These are phyloP conservation scores for Chloroceryle inda DNA, from an alignment of 2,797 vertebrate genomes.

Conservation along the genomic window DNA sequence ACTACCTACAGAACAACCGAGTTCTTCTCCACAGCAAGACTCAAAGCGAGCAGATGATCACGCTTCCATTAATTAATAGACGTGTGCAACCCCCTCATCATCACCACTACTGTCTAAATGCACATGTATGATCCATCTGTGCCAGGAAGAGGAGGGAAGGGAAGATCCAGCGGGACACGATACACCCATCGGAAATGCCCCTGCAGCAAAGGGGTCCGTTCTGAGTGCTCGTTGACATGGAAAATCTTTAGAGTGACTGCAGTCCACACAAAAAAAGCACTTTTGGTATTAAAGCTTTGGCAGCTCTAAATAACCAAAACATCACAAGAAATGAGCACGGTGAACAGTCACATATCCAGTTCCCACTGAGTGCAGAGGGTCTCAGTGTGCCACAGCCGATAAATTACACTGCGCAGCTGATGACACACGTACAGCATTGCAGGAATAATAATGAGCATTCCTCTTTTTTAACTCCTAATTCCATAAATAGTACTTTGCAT, in stretches of 20 bases:
- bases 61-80: not conserved
- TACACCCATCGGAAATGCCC: not conserved
- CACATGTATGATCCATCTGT: not conserved
- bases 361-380: conserved; percentile 38
- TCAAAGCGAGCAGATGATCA: not conserved
- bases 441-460: not conserved
- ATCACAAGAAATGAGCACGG: conserved; percentile 1
- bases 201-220: not conserved
- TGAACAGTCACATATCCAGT: conserved; percentile 37
- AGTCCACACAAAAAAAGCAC: not conserved
- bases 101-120: not conserved
- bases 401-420: conserved; percentile 5
- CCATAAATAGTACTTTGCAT: conserved; percentile 1
- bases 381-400: conserved; percentile 28
- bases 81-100: not conserved
- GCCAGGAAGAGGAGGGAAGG: not conserved
- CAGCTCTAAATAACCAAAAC: conserved; percentile 35
- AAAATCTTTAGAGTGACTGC: not conserved
- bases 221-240: not conserved
- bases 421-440: conserved; percentile 31
- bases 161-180: not conserved
- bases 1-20: not conserved
- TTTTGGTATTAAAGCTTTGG: not conserved
- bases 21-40: not conserved
- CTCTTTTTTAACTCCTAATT: not conserved